phyloP scores from a whole-genome alignment of 2,797 vertebrate genomes.

The Pygocentrus nattereri region DNA sequence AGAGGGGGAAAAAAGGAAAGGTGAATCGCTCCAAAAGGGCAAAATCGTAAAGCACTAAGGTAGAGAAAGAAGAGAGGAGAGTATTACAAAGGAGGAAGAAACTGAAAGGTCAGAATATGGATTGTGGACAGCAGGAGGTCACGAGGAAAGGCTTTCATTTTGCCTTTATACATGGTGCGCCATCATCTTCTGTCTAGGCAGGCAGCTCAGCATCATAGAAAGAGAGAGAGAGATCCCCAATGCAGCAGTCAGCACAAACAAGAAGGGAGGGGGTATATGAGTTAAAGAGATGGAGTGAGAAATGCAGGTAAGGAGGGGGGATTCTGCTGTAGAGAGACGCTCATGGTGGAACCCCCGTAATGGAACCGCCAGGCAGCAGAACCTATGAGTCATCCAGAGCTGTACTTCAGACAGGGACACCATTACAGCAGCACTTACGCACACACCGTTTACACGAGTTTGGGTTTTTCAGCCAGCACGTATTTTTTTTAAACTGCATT shows the following conservation, averaged over 20 bases:
- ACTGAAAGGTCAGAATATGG: constrained; percentile 11
- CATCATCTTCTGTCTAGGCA: constrained; percentile 6
- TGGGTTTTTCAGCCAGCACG: neutral
- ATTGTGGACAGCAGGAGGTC: neutral
- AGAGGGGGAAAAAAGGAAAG: neutral
- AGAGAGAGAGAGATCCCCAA: constrained; percentile 48
- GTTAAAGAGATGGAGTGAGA: constrained; percentile 6
- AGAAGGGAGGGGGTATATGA: constrained; percentile 15
- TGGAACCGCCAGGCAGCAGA: constrained; percentile 51
- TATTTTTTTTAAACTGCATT: neutral
- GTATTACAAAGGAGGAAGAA: neutral
- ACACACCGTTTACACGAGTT: neutral
- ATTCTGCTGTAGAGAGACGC: constrained; percentile 52
- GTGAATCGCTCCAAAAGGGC: too few species aligned
- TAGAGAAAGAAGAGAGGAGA: neutral
- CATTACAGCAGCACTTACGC: constrained; percentile 18
- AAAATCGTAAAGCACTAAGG: neutral
- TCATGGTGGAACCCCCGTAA: constrained; percentile 60
- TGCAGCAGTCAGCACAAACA: constrained; percentile 52
- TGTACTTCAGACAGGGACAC: constrained; percentile 28
- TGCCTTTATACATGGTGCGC: neutral
- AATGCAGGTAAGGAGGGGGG: constrained; percentile 37
- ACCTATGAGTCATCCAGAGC: constrained; percentile 58
- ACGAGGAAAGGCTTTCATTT: neutral
- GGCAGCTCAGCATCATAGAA: neutral